phyloP scores from a whole-genome alignment of 2,113 vertebrate species.

The Cololabis saira region DNA sequence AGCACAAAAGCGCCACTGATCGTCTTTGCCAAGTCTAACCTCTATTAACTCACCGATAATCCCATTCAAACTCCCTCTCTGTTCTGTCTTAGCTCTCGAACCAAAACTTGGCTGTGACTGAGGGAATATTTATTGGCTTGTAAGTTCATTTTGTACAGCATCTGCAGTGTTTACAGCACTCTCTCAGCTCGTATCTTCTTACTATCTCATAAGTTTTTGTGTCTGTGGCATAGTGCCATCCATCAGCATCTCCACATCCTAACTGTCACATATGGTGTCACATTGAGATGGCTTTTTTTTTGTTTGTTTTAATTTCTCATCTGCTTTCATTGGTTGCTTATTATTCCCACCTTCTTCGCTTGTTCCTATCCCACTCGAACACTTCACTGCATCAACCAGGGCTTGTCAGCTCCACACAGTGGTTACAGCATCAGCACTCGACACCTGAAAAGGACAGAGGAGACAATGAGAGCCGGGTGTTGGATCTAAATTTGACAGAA shows the following conservation, averaged over 20 bases:
- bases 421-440: slow-evolving; percentile 85
- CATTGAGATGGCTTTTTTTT: too few species aligned
- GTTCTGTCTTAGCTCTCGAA: slow-evolving; percentile 24
- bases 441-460: slow-evolving; percentile 71
- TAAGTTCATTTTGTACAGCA: slow-evolving; percentile 35
- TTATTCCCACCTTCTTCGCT: slow-evolving; percentile 79
- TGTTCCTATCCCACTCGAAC: slow-evolving; percentile 76
- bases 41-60: slow-evolving; percentile 46
- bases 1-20: slow-evolving; percentile 23
- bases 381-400: slow-evolving; percentile 85
- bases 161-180: slow-evolving; percentile 25
- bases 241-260: background rate
- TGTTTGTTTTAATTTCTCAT: background rate
- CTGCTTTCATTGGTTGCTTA: background rate
- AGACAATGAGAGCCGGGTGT: slow-evolving; percentile 16
- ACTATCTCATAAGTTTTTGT: slow-evolving; percentile 1
- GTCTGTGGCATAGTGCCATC: background rate
- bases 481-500: background rate
- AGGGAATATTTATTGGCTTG: slow-evolving; percentile 30
- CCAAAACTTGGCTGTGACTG: slow-evolving; percentile 33
- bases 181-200: slow-evolving; percentile 12
- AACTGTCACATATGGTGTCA: too few species aligned
- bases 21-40: slow-evolving; percentile 43
- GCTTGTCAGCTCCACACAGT: slow-evolving; percentile 72
- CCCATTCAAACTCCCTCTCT: slow-evolving; percentile 19